Evolutionary conservation across 2,113 vertebrate genomes (phyloP), one percentile per base, ranked within the genome.

Genomic region (Ammodytes marinus): DNA sequence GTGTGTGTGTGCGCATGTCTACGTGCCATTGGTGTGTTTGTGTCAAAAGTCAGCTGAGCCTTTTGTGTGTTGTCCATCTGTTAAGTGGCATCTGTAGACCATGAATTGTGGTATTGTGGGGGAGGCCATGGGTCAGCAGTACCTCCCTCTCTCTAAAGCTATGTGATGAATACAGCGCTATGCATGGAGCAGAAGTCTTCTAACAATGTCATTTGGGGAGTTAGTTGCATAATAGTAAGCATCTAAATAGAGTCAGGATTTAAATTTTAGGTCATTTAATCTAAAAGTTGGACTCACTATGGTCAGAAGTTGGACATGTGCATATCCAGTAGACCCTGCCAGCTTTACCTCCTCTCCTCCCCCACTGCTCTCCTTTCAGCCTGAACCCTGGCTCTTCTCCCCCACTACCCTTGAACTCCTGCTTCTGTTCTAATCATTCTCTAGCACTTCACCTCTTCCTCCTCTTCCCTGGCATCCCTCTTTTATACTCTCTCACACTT

Each of bases 61-160:
- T 3, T 75, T 17, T 76, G 59, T 45, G 45, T 53, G 60, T 15
- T 19, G 14, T 59, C 54, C 78, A 69, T 85, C 78, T 85, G 69
- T 71, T 46, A 77, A 60, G 69, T 72, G 68, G 72, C 77, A 80
- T 80, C 61, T 84, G 76, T 83, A 59, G 49, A 68, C 54, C 64
- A 52, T 74, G 65, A 46, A 71, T 27, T 58, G 58, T 35, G 35
- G 19, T 43, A 50, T 39, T 52, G 47, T 40, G 53, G 40, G 55
- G 61, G 27, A 0, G 70, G 70, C 70, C 64, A 79, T 7, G 54
- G 57, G 84, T 95, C 93, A 95, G 94, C 93, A 95, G 92, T 92
- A 8, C 1, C 83, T 42, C 1, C 80, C 64, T 87, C 17, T 11
- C 35, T 60, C 27, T 59, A 5, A 39, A 64, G 49, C 47, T 63